These are phyloP conservation scores for Cyphomyrus plagiostoma DNA, from an alignment of 2,113 vertebrate species.

Conservation along the genomic window DNA sequence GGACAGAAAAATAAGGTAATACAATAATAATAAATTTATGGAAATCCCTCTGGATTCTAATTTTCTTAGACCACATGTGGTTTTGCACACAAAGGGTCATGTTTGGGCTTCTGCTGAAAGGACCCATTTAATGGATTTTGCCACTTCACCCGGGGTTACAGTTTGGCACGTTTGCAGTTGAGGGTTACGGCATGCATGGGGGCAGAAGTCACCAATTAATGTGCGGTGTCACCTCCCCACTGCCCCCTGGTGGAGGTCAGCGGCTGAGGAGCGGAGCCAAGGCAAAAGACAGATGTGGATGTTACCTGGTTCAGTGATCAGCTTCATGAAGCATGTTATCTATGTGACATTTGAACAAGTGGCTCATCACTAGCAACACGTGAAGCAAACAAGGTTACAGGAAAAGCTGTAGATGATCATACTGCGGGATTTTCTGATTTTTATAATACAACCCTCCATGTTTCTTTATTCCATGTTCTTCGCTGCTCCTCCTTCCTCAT, in stretches of 20 bases:
- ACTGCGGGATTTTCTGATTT: neutral
- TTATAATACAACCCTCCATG: neutral
- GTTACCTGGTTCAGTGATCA: neutral
- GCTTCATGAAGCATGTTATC: neutral
- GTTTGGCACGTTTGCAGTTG: neutral
- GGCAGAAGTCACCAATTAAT: neutral
- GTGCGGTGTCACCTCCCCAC: neutral
- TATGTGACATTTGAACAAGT: neutral
- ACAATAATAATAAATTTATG: neutral
- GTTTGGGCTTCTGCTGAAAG: neutral
- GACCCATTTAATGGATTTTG: neutral
- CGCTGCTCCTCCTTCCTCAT: neutral
- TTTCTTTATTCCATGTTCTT: neutral
- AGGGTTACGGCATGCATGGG: neutral
- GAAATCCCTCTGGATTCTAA: neutral
- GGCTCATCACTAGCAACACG: neutral
- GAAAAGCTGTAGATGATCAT: neutral
- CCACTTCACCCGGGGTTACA: neutral
- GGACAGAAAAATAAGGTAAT: conserved; percentile 32
- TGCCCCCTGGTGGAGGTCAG: neutral
- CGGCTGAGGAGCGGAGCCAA: neutral
- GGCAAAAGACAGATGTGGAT: neutral
- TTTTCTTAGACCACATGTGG: neutral
- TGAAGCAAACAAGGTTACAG: neutral
- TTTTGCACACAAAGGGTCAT: neutral